A percentile compares a stretch with the other conserved stretches of the same genome.
Evolutionary conservation across 2,113 vertebrate species (phyloP).

Genomic region (Tursiops truncatus): DNA sequence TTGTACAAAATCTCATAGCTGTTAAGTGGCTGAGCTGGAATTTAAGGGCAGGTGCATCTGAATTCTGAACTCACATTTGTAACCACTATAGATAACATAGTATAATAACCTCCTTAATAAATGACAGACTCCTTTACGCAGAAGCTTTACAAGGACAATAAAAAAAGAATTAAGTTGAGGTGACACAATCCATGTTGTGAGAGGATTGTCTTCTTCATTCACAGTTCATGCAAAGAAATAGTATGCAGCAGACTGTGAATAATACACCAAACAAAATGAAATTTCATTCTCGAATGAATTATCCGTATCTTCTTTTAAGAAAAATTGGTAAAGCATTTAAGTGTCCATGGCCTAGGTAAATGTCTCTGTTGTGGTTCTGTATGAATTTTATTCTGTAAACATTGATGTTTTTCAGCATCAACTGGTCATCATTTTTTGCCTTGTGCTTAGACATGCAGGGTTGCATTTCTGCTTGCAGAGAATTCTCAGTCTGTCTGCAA

Average conservation of each 20-base stretch:
- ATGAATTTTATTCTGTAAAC: slow-evolving; percentile 44
- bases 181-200: neutral
- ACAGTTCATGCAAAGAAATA: slow-evolving; percentile 43
- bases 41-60: slow-evolving; percentile 32
- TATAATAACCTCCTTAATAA: slow-evolving; percentile 21
- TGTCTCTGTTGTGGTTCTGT: slow-evolving; percentile 44
- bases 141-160: slow-evolving; percentile 48
- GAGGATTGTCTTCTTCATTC: slow-evolving; percentile 51
- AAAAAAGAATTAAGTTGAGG: slow-evolving; percentile 57
- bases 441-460: neutral
- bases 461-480: neutral
- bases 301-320: slow-evolving; percentile 15
- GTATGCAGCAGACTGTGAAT: slow-evolving; percentile 5
- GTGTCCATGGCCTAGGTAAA: slow-evolving; percentile 37
- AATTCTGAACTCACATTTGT: slow-evolving; percentile 39
- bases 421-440: neutral
- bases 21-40: neutral
- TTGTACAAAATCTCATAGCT: neutral
- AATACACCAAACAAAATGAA: slow-evolving; percentile 47
- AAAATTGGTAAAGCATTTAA: slow-evolving; percentile 48
- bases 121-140: neutral
- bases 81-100: neutral
- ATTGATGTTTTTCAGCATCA: neutral
- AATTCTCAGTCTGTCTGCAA: neutral
- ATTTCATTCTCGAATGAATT: slow-evolving; percentile 67